Evolutionary conservation across 2,113 vertebrate genomes (phyloP), one percentile per base, ranked within the genome.

Genomic region (Plotosus lineatus): DNA sequence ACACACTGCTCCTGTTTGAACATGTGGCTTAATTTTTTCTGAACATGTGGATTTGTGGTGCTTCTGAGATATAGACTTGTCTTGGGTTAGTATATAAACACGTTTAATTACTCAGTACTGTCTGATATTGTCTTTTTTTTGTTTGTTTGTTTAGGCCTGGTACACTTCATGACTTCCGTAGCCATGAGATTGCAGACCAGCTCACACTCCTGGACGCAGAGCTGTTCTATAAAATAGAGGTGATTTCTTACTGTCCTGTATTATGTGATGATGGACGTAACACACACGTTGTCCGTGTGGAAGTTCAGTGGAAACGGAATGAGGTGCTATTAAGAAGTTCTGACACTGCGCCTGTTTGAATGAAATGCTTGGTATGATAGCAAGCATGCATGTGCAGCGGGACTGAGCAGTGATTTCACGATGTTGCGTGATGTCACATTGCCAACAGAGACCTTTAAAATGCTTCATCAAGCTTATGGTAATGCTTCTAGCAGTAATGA

Each of bases 211-310:
- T 98, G 26, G 97, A 98, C 1, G 95, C 97, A 0, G 94, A 96
- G 36, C 95, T 98, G 68, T 98, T 98, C 88, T 96, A 95, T 77
- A 98, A 96, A 80, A 98, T 98, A 0, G 94, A 97, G 95, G 97
- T 91, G 75, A 26, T 6, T 58, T 14, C 10, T 19, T 5, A 33
- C 6, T 10, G 60, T 55, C 28, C 53, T 46, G 0, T n/a, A 31
- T 11, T 17, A 72, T 9, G 23, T 28, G 28, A 10, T 9, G 15
- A 17, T 10, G 44, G 44, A 33, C 31, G 26, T 48, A n/a, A n/a
- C n/a, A n/a, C n/a, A n/a, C n/a, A n/a, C n/a, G n/a, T n/a, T n/a
- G n/a, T n/a, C n/a, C n/a, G n/a, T n/a, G n/a, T n/a, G n/a, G n/a
- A n/a, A n/a, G n/a, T n/a, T n/a, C n/a, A n/a, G n/a, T n/a, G n/a